Base-by-base conservation (phyloP, 2,888 invertebrate genomes). In the Tupiocoris notatus region DNA sequence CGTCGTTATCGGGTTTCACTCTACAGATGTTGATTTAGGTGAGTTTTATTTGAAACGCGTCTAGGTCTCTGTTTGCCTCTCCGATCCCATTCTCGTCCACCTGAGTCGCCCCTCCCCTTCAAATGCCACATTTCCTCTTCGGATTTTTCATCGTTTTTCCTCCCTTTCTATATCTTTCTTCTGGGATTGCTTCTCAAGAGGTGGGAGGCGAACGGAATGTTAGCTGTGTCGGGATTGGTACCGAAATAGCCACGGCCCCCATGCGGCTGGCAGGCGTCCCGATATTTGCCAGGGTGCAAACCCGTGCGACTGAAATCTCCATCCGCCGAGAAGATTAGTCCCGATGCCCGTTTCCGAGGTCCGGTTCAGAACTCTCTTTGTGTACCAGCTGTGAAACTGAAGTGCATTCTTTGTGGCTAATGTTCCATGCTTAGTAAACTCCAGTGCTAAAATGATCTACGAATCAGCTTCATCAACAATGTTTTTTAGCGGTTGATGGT, bases 141-240 rank as follows among this genome's bases (percentile, higher is more conserved):
- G 39, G 12, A 39, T 7, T 39, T 39, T 17, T 70, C 70, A 25
- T 1, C n/a, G 23, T 9, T 17, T 22, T 25, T 54, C 59, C 70
- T 20, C 70, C 12, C 23, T 25, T 18, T 59, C 20, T n/a, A 18
- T 16, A 18, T 58, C 70, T 7, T 39, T 62, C 54, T 22, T 54
- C 62, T 17, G 25, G 3, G 39, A 20, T 67, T 59, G 59, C 56
- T n/a, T n/a, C n/a, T 56, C 22, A 22, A 17, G 16, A 39, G 54
- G 73, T 73, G 73, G 73, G 73, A 73, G 73, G 73, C 73, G 20
- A 62, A 17, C 25, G 73, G 73, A 73, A 73, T 73, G 73, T 73
- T 73, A 61, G 73, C 73, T 73, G 71, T 39, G 73, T 63, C 73
- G 73, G 39, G 73, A 63, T 63, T n/a, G 59, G 59, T 59, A 59